Evolutionary conservation across 2,797 vertebrate species (phyloP), one percentile per base, ranked within the genome.

Genomic region (Myiotriccus ornatus): DNA sequence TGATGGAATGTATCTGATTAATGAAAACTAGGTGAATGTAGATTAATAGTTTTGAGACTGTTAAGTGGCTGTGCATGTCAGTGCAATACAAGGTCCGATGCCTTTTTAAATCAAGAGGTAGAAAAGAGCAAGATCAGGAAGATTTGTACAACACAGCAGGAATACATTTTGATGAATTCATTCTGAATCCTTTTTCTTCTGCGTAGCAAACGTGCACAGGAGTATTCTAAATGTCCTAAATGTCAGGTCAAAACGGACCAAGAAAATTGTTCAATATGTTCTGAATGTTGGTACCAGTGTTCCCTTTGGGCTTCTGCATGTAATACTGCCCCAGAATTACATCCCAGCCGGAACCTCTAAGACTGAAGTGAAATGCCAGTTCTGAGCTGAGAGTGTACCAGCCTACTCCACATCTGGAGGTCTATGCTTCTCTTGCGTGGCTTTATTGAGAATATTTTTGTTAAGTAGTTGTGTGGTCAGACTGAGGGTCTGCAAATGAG

Each of bases 231-330:
- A 44, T 7, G 28, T 35, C 37, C 24, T 46, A 27, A 16, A 22
- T 37, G 12, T 63, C 20, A 27, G 25, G 18, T 65, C n/a, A 84
- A 86, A 53, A 32, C 22, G 12, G 15, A 59, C 13, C 19, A 65
- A 74, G 32, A 62, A 60, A 32, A 71, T 20, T 24, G 32, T 7
- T 53, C n/a, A 52, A 6, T 11, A 5, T 2, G 0, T 56, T 92
- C 34, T 41, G 16, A 71, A 60, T n/a, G 7, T 28, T 0, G 0
- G n/a, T 23, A 63, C 9, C 20, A 47, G 7, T 23, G 39, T 7
- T 88, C 20, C 5, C 10, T 69, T 15, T 43, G 30, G 20, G 4
- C 7, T 12, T 49, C 39, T 37, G 21, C 2, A 8, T 28, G 17
- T 22, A 46, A 49, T 16, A 53, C 4, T 37, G 9, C 8, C 14